A percentile compares a stretch with the other conserved stretches of the same genome.
These are phyloP conservation scores for Altica lythri DNA, from an alignment of 2,888 invertebrate genomes.

Conservation along the genomic window DNA sequence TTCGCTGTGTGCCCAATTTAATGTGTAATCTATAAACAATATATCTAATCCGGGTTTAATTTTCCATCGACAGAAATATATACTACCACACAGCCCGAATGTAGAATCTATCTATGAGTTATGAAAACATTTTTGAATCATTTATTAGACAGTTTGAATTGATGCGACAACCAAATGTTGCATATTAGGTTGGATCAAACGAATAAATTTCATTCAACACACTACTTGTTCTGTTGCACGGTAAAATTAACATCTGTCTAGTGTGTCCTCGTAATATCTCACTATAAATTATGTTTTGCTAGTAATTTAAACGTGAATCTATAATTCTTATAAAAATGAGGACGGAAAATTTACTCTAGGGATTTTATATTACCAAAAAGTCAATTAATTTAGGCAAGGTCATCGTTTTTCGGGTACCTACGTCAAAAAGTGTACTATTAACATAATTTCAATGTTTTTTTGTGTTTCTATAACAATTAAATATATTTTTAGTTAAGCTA, in stretches of 20 bases:
- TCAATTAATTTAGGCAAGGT: no score
- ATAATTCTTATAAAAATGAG: no score
- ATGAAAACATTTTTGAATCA: constrained; percentile 20
- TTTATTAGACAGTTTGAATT: constrained; percentile 17
- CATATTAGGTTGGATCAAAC: constrained; percentile 14
- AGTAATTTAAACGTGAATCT: no score
- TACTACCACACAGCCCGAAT: neutral
- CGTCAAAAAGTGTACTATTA: no score
- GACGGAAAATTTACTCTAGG: no score
- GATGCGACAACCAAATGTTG: constrained; percentile 16
- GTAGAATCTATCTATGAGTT: constrained; percentile 7
- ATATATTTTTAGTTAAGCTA: no score
- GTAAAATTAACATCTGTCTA: neutral
- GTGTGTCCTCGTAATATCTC: neutral
- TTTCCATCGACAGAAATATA: constrained; percentile 1
- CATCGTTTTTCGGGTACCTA: no score
- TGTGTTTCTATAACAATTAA: no score
- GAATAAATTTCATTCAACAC: constrained; percentile 14
- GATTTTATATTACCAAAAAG: no score
- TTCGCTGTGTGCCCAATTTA: no score
- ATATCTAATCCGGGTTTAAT: constrained; percentile 4
- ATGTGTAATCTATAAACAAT: no score
- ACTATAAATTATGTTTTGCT: neutral
- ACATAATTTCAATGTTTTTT: no score
- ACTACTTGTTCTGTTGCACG: neutral